Conservation (phyloP, 1,140 invertebrate species). For the Drosophila tristis region DNA sequence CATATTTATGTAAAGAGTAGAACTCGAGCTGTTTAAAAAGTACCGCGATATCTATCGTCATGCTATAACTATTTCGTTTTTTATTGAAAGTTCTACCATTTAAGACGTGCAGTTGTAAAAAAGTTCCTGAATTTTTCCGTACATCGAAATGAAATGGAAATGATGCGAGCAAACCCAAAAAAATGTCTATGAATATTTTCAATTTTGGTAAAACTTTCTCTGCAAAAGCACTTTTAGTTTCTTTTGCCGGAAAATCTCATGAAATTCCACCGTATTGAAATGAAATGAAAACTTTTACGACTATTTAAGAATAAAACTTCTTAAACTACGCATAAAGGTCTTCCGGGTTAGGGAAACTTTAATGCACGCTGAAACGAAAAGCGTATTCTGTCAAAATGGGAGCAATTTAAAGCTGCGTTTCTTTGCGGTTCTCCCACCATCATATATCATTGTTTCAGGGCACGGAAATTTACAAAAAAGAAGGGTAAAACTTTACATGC, state of each 20-base stretch:
- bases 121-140: neutral
- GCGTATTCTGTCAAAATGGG: too few relatives aligned
- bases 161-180: neutral
- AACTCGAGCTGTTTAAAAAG: too few relatives aligned
- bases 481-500: neutral
- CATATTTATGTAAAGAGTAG: neutral
- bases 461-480: slow-evolving; percentile 22
- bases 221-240: neutral
- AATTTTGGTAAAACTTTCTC: neutral
- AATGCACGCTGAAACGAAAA: neutral
- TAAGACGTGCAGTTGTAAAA: neutral
- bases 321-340: neutral
- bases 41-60: too few relatives aligned
- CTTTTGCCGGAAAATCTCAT: neutral
- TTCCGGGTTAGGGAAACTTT: neutral
- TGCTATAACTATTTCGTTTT: too few relatives aligned
- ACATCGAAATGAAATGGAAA: slow-evolving; percentile 1
- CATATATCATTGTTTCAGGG: slow-evolving; percentile 19
- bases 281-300: slow-evolving; percentile 4
- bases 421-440: neutral
- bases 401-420: neutral
- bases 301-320: neutral
- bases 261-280: neutral
- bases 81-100: too few relatives aligned
- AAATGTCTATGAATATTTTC: neutral